Percentiles rank a stretch among this genome's conserved stretches.
These are phyloP conservation scores for Natrix natrix DNA, from an alignment of 2,797 vertebrate genomes.

Conservation along the genomic window DNA sequence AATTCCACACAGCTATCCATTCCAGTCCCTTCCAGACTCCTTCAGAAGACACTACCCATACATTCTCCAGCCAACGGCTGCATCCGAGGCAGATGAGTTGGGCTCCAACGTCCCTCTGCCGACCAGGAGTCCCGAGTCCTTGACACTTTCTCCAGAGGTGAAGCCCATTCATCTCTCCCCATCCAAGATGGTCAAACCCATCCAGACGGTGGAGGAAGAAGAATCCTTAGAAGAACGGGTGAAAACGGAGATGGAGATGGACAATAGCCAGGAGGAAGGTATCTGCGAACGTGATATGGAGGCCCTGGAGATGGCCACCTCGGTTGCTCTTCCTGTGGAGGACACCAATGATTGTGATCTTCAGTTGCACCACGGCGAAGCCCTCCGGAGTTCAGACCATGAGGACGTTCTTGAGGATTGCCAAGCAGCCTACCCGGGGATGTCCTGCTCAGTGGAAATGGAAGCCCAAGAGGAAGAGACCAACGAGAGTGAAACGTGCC, in stretches of 20 bases:
- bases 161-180: constrained; percentile 81
- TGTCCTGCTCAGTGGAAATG: constrained; percentile 63
- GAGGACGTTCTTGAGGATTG: constrained; percentile 70
- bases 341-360: constrained; percentile 53
- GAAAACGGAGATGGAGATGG: constrained; percentile 79
- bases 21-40: constrained; percentile 84
- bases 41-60: constrained; percentile 84
- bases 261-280: constrained; percentile 64
- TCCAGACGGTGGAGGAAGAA: constrained; percentile 59
- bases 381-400: constrained; percentile 42
- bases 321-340: constrained; percentile 43
- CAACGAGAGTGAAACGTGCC: constrained; percentile 56
- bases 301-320: constrained; percentile 61
- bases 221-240: constrained; percentile 72
- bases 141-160: constrained; percentile 75
- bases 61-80: constrained; percentile 81
- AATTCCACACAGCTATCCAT: constrained; percentile 85
- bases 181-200: constrained; percentile 73
- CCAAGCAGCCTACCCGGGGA: constrained; percentile 67
- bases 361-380: constrained; percentile 62
- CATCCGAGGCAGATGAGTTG: constrained; percentile 77
- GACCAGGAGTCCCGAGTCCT: constrained; percentile 71
- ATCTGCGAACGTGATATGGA: constrained; percentile 65
- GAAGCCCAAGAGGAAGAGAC: constrained; percentile 63
- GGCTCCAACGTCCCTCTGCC: constrained; percentile 75